Conservation (phyloP, 2,888 invertebrate species). For the Drosophila acutilabella region DNA sequence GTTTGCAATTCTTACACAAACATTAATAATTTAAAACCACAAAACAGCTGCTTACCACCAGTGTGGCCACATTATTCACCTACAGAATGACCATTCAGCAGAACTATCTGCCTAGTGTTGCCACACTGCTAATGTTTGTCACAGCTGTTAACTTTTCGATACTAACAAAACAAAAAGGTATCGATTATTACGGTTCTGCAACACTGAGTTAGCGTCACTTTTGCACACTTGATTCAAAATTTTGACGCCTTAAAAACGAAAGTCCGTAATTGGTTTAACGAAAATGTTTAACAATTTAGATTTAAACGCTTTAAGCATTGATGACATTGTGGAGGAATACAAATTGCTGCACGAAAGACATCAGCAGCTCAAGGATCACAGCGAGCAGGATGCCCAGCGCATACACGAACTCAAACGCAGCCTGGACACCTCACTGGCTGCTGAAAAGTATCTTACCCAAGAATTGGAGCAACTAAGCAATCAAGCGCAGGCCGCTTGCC, state of each 20-base stretch:
- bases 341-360: constrained; percentile 73
- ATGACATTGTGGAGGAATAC: constrained; percentile 83
- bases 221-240: constrained; percentile 43
- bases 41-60: neutral
- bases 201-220: constrained; percentile 37
- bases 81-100: neutral
- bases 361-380: constrained; percentile 64
- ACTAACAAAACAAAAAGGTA: neutral
- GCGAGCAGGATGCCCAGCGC: constrained; percentile 81
- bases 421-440: constrained; percentile 80
- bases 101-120: neutral
- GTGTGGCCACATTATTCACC: neutral
- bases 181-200: constrained; percentile 1
- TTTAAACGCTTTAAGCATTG: constrained; percentile 63
- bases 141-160: neutral
- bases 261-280: neutral
- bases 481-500: constrained; percentile 39
- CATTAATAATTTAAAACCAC: too few species aligned
- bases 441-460: constrained; percentile 79
- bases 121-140: neutral
- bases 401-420: constrained; percentile 83
- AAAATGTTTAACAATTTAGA: constrained; percentile 71
- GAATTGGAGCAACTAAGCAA: constrained; percentile 80
- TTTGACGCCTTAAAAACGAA: constrained; percentile 20
- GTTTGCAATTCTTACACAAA: constrained; percentile 16